Evolutionary conservation across 2,797 vertebrate genomes (phyloP).

Genomic region (Prunella strophiata): DNA sequence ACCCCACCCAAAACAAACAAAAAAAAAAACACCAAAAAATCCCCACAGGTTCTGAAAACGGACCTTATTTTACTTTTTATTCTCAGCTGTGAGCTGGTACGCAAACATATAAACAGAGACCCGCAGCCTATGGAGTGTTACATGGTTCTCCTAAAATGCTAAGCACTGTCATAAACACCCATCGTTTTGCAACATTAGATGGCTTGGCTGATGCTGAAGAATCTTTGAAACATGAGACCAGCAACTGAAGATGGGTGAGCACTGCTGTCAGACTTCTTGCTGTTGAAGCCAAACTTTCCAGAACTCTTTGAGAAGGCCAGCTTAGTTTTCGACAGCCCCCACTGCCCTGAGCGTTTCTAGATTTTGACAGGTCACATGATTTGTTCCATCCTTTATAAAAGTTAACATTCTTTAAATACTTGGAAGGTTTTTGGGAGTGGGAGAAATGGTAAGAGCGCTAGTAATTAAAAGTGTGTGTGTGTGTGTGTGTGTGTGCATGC

Average conservation of each 20-base stretch:
- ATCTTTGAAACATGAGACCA: neutral
- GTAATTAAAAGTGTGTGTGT: neutral
- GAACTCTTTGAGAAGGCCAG: neutral
- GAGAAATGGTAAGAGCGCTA: neutral
- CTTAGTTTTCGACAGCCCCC: neutral
- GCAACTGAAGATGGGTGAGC: neutral
- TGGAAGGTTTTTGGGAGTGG: neutral
- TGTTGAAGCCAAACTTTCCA: neutral
- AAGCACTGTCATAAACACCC: neutral
- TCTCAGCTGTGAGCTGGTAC: neutral
- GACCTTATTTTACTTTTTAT: neutral
- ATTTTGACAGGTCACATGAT: neutral
- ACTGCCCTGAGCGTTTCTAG: neutral
- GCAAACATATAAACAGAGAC: neutral
- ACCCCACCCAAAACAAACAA: no score
- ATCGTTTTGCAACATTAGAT: neutral
- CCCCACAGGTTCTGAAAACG: neutral
- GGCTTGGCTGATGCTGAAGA: neutral
- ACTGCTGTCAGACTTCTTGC: neutral
- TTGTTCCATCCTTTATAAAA: neutral
- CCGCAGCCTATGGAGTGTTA: neutral
- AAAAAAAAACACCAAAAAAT: neutral
- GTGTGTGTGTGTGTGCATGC: neutral
- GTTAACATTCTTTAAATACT: neutral
- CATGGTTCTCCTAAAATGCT: neutral